Evolutionary conservation across 2,797 vertebrate species (phyloP).

Genomic region (Craterocephalus amniculus): DNA sequence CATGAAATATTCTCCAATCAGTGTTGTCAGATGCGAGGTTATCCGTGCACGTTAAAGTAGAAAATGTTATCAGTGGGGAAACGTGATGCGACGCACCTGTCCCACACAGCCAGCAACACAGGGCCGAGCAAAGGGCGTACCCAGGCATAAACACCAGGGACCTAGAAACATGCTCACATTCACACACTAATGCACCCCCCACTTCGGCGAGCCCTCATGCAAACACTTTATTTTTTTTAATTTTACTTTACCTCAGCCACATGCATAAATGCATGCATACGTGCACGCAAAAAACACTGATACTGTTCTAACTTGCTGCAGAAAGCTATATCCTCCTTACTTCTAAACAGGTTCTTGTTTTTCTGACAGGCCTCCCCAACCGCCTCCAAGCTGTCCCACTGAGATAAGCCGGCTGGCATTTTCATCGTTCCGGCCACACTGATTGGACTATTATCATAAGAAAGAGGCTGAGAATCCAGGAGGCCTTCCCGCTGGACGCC

Average conservation of each 20-base stretch:
- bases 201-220: neutral
- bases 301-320: slow-evolving; percentile 27
- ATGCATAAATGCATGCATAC: neutral
- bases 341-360: slow-evolving; percentile 72
- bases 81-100: slow-evolving; percentile 19
- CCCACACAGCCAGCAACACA: neutral
- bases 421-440: slow-evolving; percentile 82
- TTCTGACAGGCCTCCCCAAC: slow-evolving; percentile 60
- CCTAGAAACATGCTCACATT: slow-evolving; percentile 6
- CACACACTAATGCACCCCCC: slow-evolving; percentile 1
- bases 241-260: slow-evolving; percentile 6
- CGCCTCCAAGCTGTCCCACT: slow-evolving; percentile 83
- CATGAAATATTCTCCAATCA: neutral
- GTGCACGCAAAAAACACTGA: slow-evolving; percentile 11
- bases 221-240: slow-evolving; percentile 21
- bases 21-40: neutral
- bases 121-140: slow-evolving; percentile 9
- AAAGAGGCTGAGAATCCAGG: slow-evolving; percentile 88
- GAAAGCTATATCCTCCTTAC: slow-evolving; percentile 38
- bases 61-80: neutral
- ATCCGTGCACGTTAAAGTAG: neutral
- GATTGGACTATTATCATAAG: slow-evolving; percentile 92
- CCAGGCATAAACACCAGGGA: slow-evolving; percentile 22
- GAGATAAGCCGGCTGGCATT: slow-evolving; percentile 94
- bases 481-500: slow-evolving; percentile 80